Evolutionary conservation across 2,888 invertebrate species (phyloP).

Genomic region (Deladenus siricidicola): DNA sequence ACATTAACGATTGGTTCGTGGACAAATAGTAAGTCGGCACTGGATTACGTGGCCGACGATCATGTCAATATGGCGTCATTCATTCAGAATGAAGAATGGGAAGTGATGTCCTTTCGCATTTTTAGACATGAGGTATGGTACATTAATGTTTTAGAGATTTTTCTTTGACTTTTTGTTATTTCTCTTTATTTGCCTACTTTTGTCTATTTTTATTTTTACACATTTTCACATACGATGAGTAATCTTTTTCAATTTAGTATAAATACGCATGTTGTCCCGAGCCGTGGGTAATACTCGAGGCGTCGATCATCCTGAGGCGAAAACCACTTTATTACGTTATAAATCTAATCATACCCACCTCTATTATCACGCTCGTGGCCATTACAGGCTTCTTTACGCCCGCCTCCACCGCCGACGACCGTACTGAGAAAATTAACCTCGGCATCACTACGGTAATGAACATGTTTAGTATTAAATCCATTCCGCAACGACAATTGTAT

Average conservation of each 20-base stretch:
- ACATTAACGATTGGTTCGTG: slow-evolving; percentile 50
- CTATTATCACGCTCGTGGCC: slow-evolving; percentile 56
- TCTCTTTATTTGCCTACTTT: no score
- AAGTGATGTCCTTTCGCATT: slow-evolving; percentile 46
- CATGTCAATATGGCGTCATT: slow-evolving; percentile 44
- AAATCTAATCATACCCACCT: slow-evolving; percentile 55
- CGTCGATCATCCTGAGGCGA: slow-evolving; percentile 38
- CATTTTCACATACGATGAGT: no score
- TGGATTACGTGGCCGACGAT: slow-evolving; percentile 49
- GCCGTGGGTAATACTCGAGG: slow-evolving; percentile 37
- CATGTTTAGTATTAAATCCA: neutral
- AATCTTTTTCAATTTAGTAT: slow-evolving; percentile 32
- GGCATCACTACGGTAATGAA: slow-evolving; percentile 38
- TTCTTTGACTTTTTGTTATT: slow-evolving; percentile 25
- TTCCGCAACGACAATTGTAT: no score
- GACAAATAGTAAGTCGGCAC: slow-evolving; percentile 49
- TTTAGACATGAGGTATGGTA: slow-evolving; percentile 51
- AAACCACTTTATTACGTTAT: slow-evolving; percentile 51
- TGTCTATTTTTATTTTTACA: no score
- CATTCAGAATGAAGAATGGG: slow-evolving; percentile 52
- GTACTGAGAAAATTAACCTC: slow-evolving; percentile 51
- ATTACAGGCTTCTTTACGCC: slow-evolving; percentile 56
- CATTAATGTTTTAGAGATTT: slow-evolving; percentile 30
- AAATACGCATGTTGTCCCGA: slow-evolving; percentile 51
- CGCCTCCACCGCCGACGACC: slow-evolving; percentile 55